phyloP scores from a whole-genome alignment of 2,888 invertebrate genomes.

The Leucania comma region DNA sequence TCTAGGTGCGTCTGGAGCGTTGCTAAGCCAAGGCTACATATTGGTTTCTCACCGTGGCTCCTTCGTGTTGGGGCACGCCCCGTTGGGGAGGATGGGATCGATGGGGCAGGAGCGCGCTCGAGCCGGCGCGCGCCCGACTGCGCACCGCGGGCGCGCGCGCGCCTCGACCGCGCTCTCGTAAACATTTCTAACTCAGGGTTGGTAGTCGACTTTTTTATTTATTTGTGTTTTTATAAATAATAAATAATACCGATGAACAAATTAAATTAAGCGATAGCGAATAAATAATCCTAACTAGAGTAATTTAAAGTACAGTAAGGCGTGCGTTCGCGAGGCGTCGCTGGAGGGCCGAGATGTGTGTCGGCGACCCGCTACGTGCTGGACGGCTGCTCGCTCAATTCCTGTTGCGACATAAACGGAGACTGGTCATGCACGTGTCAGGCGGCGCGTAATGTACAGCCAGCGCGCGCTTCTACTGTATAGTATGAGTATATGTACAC shows the following conservation, averaged over 20 bases:
- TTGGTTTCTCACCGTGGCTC: constrained; percentile 90
- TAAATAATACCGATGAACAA: constrained; percentile 89
- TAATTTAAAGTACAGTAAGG: constrained; percentile 88
- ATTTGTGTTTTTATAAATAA: constrained; percentile 84
- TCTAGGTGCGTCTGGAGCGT: constrained; percentile 86
- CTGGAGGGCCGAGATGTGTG: constrained; percentile 87
- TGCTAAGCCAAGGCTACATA: constrained; percentile 89
- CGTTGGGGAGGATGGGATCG: constrained; percentile 80
- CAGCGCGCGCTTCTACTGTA: constrained; percentile 88
- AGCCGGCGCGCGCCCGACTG: constrained; percentile 75
- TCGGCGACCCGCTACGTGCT: constrained; percentile 87
- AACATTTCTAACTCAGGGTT: constrained; percentile 82
- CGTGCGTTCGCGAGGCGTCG: constrained; percentile 87
- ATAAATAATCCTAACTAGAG: constrained; percentile 90
- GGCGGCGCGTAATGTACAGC: constrained; percentile 90
- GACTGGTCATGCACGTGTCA: constrained; percentile 91
- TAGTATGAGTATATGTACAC: constrained; percentile 89
- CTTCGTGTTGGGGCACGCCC: constrained; percentile 85
- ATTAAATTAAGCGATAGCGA: constrained; percentile 90
- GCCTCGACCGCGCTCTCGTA: constrained; percentile 78
- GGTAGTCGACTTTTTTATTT: constrained; percentile 89
- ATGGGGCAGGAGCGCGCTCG: constrained; percentile 77
- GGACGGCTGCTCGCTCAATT: constrained; percentile 88
- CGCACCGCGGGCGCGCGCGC: constrained; percentile 71
- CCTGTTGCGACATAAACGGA: constrained; percentile 91